These are phyloP conservation scores for Rotaria macrura DNA, from an alignment of 2,888 invertebrate species.

Conservation along the genomic window DNA sequence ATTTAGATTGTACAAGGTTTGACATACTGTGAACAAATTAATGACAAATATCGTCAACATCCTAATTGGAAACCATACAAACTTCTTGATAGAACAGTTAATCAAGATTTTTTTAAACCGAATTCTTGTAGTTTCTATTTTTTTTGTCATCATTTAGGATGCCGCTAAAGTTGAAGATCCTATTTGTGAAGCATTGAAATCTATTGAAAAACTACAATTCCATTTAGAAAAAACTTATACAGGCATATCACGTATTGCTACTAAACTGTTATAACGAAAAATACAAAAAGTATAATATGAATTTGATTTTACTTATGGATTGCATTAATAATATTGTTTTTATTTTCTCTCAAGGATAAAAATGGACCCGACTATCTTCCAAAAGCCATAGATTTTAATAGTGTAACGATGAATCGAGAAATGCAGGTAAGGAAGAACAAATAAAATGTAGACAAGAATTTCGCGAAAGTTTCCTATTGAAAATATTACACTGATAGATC, in stretches of 20 bases:
- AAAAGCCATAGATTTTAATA: conserved; percentile 94
- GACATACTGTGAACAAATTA: conserved; percentile 80
- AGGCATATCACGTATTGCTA: neutral
- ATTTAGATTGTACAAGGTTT: conserved; percentile 67
- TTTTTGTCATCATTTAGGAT: conserved; percentile 57
- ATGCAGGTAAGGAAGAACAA: conserved; percentile 58
- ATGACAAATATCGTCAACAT: conserved; percentile 75
- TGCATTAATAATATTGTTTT: no score
- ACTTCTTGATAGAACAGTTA: conserved; percentile 78
- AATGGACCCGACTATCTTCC: conserved; percentile 53
- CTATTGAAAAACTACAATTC: conserved; percentile 89
- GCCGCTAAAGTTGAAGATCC: conserved; percentile 89
- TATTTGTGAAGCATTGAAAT: conserved; percentile 62
- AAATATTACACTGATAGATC: no score
- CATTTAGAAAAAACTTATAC: conserved; percentile 59
- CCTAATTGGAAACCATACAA: conserved; percentile 85
- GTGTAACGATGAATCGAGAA: conserved; percentile 86
- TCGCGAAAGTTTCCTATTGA: no score
- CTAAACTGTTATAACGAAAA: conserved; percentile 9
- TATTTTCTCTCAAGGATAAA: no score
- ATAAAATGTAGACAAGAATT: no score
- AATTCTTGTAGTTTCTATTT: neutral
- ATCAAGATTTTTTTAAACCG: conserved; percentile 41
- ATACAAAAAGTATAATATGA: conserved; percentile 28
- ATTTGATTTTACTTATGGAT: no score